Base-by-base conservation (phyloP, 2,113 vertebrate genomes). In the Choloepus hoffmanni region DNA sequence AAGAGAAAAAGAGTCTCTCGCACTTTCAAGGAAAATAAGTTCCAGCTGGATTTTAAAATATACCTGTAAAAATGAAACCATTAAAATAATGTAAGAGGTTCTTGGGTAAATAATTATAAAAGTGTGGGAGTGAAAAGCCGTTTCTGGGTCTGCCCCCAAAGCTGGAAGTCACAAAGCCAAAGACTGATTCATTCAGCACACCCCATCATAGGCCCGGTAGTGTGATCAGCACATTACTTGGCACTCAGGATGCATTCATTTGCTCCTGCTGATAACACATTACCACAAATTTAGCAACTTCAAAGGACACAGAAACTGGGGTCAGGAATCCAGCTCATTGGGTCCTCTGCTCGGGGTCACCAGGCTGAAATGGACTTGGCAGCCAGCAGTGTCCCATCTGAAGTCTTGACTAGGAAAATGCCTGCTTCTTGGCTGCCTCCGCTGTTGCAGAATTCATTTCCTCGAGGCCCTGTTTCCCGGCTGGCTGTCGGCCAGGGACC, bases 141-240 rank as follows among this genome's bases (percentile, higher is more conserved):
- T 50, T 60, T 23, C 40, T 28, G 18, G 40, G 23, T 9, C 7
- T 7, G 62, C 58, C 45, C 14, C 43, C 85, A 73, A 65, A n/a
- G 45, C n/a, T 18, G 55, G 62, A 50, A 26, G 26, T n/a, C 2
- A 8, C 8, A 11, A 4, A 33, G 14, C 55, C 45, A 14, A 28
- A 16, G 67, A 19, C 4, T 3, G 8, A 7, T 2, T 1, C 45
- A 28, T 23, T 5, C 50, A 13, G 18, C 1, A 8, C 18, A 36
- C 5, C 36, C 45, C 26, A 7, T 1, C 10, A n/a, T 11, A 11
- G 16, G 30, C 24, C 14, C 33, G 26, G 26, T 26, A 40, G 26
- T 3, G 12, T 4, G 7, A 23, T 1, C 8, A 5, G 18, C 23
- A 18, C 5, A 6, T 18, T 8, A 2, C 6, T 26, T 6, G 26